phyloP scores from a whole-genome alignment of 2,113 vertebrate species.

The Corythornis cristatus region DNA sequence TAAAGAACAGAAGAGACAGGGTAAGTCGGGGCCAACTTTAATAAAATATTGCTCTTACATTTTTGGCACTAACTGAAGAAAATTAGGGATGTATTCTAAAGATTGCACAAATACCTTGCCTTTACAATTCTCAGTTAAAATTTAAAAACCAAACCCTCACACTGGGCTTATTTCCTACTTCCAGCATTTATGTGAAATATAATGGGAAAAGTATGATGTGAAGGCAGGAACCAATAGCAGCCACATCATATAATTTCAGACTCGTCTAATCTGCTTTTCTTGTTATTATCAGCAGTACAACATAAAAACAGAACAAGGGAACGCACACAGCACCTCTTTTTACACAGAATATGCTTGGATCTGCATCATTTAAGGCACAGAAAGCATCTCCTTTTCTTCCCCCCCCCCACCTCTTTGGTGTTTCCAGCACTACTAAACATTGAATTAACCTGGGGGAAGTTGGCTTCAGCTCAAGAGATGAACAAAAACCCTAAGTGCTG shows the following conservation, averaged over 20 bases:
- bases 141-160: background rate
- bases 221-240: background rate
- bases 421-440: slow-evolving; percentile 47
- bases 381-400: background rate
- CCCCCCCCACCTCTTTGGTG: background rate
- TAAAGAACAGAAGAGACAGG: slow-evolving; percentile 28
- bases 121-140: slow-evolving; percentile 5
- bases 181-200: background rate
- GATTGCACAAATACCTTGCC: slow-evolving; percentile 3
- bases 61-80: slow-evolving; percentile 41
- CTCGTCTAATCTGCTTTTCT: background rate
- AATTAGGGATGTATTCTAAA: slow-evolving; percentile 31
- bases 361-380: slow-evolving; percentile 34
- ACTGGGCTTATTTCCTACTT: background rate
- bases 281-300: slow-evolving; percentile 50
- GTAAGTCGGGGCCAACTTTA: background rate
- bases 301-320: slow-evolving; percentile 36
- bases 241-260: background rate
- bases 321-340: slow-evolving; percentile 3
- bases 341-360: background rate
- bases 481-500: slow-evolving; percentile 29
- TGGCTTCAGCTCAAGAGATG: slow-evolving; percentile 62
- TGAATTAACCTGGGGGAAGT: slow-evolving; percentile 62
- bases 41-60: background rate
- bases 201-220: background rate